Evolutionary conservation across 1,140 invertebrate genomes (phyloP).

Genomic region (Pomacea maculata): DNA sequence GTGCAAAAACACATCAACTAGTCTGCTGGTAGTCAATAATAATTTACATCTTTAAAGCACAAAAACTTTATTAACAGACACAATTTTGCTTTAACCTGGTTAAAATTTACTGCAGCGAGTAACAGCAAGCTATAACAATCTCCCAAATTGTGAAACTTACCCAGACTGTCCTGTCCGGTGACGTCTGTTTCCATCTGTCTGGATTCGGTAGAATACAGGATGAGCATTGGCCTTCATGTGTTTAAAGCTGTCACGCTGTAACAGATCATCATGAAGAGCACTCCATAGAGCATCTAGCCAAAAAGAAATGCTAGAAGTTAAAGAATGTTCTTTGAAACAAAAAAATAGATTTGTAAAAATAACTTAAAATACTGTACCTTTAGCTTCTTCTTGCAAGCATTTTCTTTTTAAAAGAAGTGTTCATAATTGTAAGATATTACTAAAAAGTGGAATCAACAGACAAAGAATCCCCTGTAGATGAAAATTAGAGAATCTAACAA

Average conservation of each 20-base stretch:
- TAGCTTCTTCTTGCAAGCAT: not conserved
- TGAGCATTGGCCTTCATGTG: slow-evolving; percentile 81
- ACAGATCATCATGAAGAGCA: slow-evolving; percentile 73
- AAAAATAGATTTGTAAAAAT: not conserved
- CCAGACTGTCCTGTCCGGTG: slow-evolving; percentile 49
- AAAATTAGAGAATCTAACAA: no score
- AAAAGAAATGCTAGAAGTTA: not conserved
- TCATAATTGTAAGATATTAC: no score
- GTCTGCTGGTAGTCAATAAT: no score
- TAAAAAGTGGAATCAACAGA: no score
- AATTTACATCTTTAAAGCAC: no score
- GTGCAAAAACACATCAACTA: no score
- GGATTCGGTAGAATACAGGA: slow-evolving; percentile 90
- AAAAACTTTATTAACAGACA: no score
- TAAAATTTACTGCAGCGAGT: no score
- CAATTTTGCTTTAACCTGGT: no score
- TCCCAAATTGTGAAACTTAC: slow-evolving; percentile 21
- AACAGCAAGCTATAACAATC: no score
- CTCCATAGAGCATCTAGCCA: slow-evolving; percentile 71
- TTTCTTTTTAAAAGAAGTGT: no score
- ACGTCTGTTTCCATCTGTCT: slow-evolving; percentile 72
- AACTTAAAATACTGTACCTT: not conserved
- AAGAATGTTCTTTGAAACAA: not conserved
- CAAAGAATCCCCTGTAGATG: no score
- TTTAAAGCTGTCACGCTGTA: slow-evolving; percentile 64